Evolutionary conservation across 2,888 invertebrate species (phyloP).

Genomic region (Athrips mouffetella): DNA sequence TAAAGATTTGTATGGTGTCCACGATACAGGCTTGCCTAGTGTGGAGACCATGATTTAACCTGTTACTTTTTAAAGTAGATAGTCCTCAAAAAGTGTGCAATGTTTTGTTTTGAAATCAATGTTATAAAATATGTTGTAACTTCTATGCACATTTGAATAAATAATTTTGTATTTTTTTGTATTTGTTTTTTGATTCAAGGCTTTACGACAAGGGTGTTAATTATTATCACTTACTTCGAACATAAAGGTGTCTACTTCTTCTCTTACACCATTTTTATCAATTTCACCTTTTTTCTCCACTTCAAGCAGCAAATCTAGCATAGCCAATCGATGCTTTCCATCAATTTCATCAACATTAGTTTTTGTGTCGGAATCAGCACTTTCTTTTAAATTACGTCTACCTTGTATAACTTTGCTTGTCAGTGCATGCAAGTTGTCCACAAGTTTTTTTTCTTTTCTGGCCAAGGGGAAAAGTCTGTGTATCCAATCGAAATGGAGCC

Average conservation of each 20-base stretch:
- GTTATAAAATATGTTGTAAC: too few relatives aligned
- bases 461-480: conserved; percentile 7
- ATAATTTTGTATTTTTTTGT: too few relatives aligned
- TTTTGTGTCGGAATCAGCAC: neutral
- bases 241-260: conserved; percentile 85
- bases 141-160: too few relatives aligned
- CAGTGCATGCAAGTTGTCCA: conserved; percentile 64
- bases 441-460: conserved; percentile 26
- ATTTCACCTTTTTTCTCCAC: conserved; percentile 76
- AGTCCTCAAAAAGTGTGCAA: too few relatives aligned
- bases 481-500: conserved; percentile 11
- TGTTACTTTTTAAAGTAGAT: too few relatives aligned
- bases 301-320: conserved; percentile 81
- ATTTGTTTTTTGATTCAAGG: too few relatives aligned
- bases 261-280: conserved; percentile 78
- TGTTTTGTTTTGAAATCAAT: too few relatives aligned
- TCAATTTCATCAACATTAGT: conserved; percentile 33
- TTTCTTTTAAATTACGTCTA: conserved; percentile 1
- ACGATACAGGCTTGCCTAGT: too few relatives aligned
- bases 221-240: conserved; percentile 74
- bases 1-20: too few relatives aligned
- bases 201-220: too few relatives aligned
- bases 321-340: conserved; percentile 73
- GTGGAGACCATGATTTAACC: too few relatives aligned
- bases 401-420: conserved; percentile 55